These are phyloP conservation scores for Cydia pomonella DNA, from an alignment of 1,140 invertebrate genomes.

Conservation along the genomic window DNA sequence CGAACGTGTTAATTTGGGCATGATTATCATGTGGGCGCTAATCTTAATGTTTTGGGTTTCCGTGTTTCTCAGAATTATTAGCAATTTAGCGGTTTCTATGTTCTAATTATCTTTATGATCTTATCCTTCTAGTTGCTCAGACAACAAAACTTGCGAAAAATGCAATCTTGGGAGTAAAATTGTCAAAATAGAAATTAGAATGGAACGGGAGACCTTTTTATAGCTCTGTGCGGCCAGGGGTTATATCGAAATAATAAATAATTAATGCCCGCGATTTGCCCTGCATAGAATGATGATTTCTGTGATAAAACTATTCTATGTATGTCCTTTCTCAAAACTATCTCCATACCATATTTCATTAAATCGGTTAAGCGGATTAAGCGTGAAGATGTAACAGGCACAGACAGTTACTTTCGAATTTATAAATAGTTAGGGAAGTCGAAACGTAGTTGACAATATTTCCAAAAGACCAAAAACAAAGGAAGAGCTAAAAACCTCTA, in stretches of 20 bases:
- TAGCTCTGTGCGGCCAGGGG: too few species aligned
- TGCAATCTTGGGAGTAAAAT: too few species aligned
- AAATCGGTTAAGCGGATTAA: too few species aligned
- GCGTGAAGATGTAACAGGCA: too few species aligned
- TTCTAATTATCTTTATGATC: not conserved
- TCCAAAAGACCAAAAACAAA: not conserved
- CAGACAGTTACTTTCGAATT: not conserved
- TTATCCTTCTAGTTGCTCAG: not conserved
- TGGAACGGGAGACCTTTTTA: too few species aligned
- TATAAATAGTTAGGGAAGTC: not conserved
- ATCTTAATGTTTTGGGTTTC: conserved; percentile 7
- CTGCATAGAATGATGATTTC: too few species aligned
- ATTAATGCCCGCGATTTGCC: too few species aligned
- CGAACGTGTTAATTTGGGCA: conserved; percentile 18
- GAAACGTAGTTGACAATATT: not conserved
- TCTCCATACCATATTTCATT: too few species aligned
- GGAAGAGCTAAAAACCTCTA: not conserved
- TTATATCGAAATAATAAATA: too few species aligned
- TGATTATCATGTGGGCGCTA: conserved; percentile 6
- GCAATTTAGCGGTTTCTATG: not conserved
- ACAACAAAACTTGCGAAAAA: not conserved
- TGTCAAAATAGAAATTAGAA: too few species aligned
- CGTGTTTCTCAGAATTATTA: conserved; percentile 12
- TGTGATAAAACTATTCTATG: too few species aligned
- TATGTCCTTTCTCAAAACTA: too few species aligned